These are phyloP conservation scores for Noctua janthe DNA, from an alignment of 2,888 invertebrate genomes.

Conservation along the genomic window DNA sequence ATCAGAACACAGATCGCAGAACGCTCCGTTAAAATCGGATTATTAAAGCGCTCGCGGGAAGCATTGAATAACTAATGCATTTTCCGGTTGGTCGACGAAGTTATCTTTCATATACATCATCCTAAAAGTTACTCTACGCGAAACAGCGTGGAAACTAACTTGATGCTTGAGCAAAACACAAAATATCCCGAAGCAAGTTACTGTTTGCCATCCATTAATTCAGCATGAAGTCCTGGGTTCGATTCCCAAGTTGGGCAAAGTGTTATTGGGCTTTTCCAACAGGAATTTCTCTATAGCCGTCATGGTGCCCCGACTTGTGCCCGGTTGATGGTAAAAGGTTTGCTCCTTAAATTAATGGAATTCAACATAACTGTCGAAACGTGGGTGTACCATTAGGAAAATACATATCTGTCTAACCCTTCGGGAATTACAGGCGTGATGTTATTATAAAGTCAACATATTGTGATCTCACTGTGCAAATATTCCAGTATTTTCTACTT, in stretches of 20 bases:
- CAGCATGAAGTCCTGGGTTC: slow-evolving; percentile 1
- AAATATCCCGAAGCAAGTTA: slow-evolving; percentile 16
- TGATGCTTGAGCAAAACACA: neutral
- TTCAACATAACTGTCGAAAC: neutral
- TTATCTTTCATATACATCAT: slow-evolving; percentile 1
- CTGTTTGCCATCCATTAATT: neutral
- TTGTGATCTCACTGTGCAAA: slow-evolving; percentile 9
- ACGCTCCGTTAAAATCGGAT: neutral
- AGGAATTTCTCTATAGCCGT: neutral
- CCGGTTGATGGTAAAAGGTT: neutral
- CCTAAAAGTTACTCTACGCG: slow-evolving; percentile 6
- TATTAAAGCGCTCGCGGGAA: neutral
- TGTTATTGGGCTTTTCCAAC: neutral
- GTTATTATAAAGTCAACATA: slow-evolving; percentile 9
- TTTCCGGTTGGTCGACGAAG: neutral
- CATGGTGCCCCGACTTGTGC: neutral
- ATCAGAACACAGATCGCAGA: neutral
- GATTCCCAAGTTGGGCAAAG: neutral
- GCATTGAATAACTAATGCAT: neutral
- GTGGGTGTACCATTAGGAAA: neutral
- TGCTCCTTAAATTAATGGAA: neutral
- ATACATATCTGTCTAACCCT: neutral
- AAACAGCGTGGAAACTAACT: slow-evolving; percentile 7
- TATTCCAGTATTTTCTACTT: slow-evolving; percentile 11
- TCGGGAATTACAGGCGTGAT: neutral